Conservation (phyloP, 2,888 invertebrate genomes). For the Dichetophora obliterata region DNA sequence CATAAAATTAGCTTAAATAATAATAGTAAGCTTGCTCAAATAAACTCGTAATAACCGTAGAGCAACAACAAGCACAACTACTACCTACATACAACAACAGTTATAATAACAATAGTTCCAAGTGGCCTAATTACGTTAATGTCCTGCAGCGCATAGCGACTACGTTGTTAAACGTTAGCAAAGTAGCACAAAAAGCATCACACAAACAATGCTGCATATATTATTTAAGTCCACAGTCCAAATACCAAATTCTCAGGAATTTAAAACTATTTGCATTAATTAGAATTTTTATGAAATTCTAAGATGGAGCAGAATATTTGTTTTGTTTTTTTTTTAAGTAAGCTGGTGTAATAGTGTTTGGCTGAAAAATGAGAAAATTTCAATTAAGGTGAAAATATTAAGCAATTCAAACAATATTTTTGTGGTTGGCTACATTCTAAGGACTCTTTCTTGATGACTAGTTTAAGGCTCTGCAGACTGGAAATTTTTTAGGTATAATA, state of each 20-base stretch:
- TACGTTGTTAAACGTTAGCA: neutral
- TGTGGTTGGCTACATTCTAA: no score
- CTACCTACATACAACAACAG: neutral
- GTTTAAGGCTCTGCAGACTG: no score
- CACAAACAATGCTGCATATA: neutral
- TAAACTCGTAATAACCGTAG: neutral
- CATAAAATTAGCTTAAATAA: constrained; percentile 21
- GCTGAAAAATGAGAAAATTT: no score
- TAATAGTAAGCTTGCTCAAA: constrained; percentile 3
- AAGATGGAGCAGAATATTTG: no score
- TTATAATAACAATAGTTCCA: neutral
- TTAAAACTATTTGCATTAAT: no score
- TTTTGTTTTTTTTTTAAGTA: no score
- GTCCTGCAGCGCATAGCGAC: constrained; percentile 8
- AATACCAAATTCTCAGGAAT: neutral
- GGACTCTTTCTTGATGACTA: no score
- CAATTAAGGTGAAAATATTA: no score
- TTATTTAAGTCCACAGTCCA: neutral
- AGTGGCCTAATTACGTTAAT: constrained; percentile 15
- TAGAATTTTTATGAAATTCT: no score
- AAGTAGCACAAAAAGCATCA: neutral
- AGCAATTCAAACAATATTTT: no score
- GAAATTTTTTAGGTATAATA: no score
- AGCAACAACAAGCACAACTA: neutral
- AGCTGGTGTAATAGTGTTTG: no score